These are phyloP conservation scores for Pachycephala philippinensis DNA, from an alignment of 2,113 vertebrate species.

Conservation along the genomic window DNA sequence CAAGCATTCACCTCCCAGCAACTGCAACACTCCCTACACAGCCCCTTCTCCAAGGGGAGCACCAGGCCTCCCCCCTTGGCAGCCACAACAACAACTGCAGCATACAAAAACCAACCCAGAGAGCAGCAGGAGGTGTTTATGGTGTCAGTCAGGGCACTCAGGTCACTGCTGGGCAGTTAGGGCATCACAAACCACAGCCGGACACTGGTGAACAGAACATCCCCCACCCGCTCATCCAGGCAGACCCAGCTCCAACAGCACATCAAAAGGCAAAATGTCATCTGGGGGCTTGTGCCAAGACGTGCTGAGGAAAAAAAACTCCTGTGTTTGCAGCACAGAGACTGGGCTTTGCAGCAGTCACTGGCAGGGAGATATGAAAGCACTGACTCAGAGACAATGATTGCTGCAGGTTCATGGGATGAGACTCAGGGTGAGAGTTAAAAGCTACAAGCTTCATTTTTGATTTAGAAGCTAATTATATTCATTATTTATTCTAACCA, in stretches of 20 bases:
- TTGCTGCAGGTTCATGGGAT: rapidly evolving
- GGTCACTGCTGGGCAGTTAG: not conserved
- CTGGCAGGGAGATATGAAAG: not conserved
- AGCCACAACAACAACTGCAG: not conserved
- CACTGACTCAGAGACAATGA: rapidly evolving
- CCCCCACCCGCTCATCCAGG: rapidly evolving
- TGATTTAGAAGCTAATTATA: not conserved
- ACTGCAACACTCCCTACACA: not conserved
- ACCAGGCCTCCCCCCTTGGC: not conserved
- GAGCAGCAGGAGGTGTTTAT: not conserved
- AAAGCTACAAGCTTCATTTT: not conserved
- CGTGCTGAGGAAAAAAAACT: not conserved
- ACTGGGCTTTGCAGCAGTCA: not conserved
- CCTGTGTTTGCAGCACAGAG: not conserved
- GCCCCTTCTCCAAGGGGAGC: not conserved
- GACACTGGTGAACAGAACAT: not conserved
- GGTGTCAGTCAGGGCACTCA: not conserved
- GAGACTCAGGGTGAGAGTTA: not conserved
- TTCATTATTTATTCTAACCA: not conserved
- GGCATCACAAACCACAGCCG: not conserved
- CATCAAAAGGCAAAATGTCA: not conserved
- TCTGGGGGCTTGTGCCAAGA: not conserved
- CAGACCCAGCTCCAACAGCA: not conserved
- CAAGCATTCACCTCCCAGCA: not conserved
- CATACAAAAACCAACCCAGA: not conserved